phyloP scores from a whole-genome alignment of 1,140 invertebrate species.

The Tetragonula clypearis region DNA sequence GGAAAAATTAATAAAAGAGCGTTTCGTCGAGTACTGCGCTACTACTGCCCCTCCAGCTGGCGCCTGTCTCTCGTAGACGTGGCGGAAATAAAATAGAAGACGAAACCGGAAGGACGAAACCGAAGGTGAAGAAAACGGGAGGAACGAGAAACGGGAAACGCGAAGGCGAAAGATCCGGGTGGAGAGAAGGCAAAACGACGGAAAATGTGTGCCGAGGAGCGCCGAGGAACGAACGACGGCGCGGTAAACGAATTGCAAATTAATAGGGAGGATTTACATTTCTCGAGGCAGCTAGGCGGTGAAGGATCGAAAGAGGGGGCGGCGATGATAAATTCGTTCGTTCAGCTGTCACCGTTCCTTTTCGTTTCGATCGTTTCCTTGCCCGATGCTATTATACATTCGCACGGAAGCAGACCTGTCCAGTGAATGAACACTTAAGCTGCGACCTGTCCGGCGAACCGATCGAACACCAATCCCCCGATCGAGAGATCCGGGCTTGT shows the following conservation, averaged over 20 bases:
- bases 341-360: background rate
- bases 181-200: background rate
- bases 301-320: slow-evolving; percentile 45
- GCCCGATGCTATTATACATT: background rate
- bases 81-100: slow-evolving; percentile 44
- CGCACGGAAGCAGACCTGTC: background rate
- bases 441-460: background rate
- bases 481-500: too few species aligned
- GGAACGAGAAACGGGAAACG: background rate
- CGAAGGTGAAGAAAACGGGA: background rate
- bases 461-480: too few species aligned
- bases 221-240: slow-evolving; percentile 29
- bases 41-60: slow-evolving; percentile 64
- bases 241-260: slow-evolving; percentile 76
- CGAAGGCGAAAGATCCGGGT: too few species aligned
- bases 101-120: background rate
- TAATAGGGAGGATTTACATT: slow-evolving; percentile 75
- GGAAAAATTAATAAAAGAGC: slow-evolving; percentile 42
- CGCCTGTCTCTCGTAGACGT: slow-evolving; percentile 60
- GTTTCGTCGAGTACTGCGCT: slow-evolving; percentile 32
- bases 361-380: background rate
- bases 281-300: slow-evolving; percentile 41
- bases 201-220: background rate
- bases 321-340: background rate
- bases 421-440: too few species aligned